phyloP scores from a whole-genome alignment of 2,888 invertebrate species.

The Platycnemis pennipes region DNA sequence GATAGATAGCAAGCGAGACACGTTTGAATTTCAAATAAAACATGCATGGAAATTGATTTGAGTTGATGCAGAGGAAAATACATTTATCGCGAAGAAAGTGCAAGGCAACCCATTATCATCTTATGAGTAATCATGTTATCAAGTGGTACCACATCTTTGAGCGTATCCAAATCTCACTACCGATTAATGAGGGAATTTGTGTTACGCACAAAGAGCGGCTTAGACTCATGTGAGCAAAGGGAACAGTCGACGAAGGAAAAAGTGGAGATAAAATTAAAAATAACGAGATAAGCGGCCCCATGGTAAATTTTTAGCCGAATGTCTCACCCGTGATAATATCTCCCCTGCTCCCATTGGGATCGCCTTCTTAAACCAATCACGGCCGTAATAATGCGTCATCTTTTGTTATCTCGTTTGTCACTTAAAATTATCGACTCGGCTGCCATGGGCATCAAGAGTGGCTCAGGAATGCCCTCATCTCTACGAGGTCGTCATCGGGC shows the following conservation, averaged over 20 bases:
- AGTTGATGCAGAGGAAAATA: too few species aligned
- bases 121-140: too few species aligned
- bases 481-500: not conserved
- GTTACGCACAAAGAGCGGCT: not conserved
- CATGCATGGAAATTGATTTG: too few species aligned
- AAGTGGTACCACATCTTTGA: too few species aligned
- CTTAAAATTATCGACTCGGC: not conserved
- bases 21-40: too few species aligned
- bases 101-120: too few species aligned
- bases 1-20: too few species aligned
- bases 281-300: constrained; percentile 3
- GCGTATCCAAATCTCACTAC: too few species aligned
- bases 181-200: too few species aligned
- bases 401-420: constrained; percentile 47
- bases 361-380: not conserved
- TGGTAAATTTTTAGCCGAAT: constrained; percentile 35
- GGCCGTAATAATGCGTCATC: constrained; percentile 5
- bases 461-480: constrained; percentile 2
- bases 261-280: constrained; percentile 28
- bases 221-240: not conserved
- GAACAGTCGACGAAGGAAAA: not conserved
- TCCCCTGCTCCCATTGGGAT: not conserved
- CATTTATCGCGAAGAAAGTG: too few species aligned
- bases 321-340: not conserved
- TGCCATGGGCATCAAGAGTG: not conserved